Evolutionary conservation across 2,797 vertebrate species (phyloP).

Genomic region (Geotrypetes seraphini): DNA sequence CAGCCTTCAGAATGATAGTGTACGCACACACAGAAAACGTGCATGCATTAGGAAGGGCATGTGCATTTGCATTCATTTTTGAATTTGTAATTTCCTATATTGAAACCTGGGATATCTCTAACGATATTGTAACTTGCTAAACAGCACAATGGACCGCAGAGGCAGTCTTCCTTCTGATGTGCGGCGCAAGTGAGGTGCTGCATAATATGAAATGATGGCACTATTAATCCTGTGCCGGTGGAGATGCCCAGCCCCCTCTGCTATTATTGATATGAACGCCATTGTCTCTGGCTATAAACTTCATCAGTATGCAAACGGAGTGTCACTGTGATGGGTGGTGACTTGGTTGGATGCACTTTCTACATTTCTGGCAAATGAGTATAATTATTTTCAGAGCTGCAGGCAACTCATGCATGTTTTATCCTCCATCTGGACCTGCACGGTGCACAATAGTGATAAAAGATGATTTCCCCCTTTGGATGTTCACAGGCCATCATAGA

Average conservation of each 20-base stretch:
- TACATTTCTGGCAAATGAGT: slow-evolving; percentile 83
- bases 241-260: slow-evolving; percentile 44
- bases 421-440: slow-evolving; percentile 78
- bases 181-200: slow-evolving; percentile 49
- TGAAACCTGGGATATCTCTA: no score
- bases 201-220: slow-evolving; percentile 56
- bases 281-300: slow-evolving; percentile 64
- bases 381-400: slow-evolving; percentile 87
- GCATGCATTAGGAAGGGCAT: not conserved
- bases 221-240: slow-evolving; percentile 55
- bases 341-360: slow-evolving; percentile 83
- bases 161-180: slow-evolving; percentile 30
- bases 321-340: slow-evolving; percentile 79
- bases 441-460: slow-evolving; percentile 76
- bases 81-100: no score
- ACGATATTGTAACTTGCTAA: no score
- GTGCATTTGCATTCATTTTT: not conserved
- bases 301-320: slow-evolving; percentile 78
- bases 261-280: slow-evolving; percentile 48
- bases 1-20: slow-evolving; percentile 14
- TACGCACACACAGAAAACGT: not conserved
- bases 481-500: slow-evolving; percentile 60
- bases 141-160: slow-evolving; percentile 18
- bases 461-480: slow-evolving; percentile 64
- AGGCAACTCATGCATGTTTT: slow-evolving; percentile 85